phyloP scores from a whole-genome alignment of 2,888 invertebrate genomes.

The Ectobius pallidus region DNA sequence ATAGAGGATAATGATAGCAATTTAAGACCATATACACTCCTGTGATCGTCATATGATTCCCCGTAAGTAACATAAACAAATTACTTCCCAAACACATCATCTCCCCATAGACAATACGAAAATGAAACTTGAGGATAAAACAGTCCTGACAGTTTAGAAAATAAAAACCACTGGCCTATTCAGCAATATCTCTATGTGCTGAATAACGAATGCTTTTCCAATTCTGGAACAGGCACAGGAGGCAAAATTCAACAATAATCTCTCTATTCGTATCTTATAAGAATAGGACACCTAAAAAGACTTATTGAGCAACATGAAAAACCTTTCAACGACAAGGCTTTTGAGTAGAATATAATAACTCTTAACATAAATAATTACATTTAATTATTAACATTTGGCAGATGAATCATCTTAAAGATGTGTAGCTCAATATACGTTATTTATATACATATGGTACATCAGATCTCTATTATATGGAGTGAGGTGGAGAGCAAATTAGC shows the following conservation, averaged over 20 bases:
- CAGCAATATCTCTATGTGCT: background rate
- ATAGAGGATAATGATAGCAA: background rate
- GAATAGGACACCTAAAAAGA: constrained; percentile 18
- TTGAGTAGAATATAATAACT: constrained; percentile 30
- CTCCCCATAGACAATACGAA: background rate
- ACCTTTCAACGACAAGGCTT: constrained; percentile 31
- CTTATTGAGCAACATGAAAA: constrained; percentile 38
- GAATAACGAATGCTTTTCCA: background rate
- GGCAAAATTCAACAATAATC: background rate
- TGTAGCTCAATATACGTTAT: constrained; percentile 21
- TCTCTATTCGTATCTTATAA: constrained; percentile 9
- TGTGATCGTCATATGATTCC: background rate
- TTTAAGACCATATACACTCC: background rate
- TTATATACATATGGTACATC: constrained; percentile 34
- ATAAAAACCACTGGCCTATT: background rate
- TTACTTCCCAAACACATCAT: background rate
- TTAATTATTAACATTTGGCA: constrained; percentile 42
- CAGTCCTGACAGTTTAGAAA: too few species aligned
- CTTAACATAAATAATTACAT: constrained; percentile 26
- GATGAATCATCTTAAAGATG: constrained; percentile 38
- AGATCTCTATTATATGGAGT: constrained; percentile 35
- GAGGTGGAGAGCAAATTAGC: too few species aligned
- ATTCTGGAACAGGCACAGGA: background rate
- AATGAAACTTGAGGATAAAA: background rate
- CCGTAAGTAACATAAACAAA: background rate